A percentile compares a stretch with the other conserved stretches of the same genome.
phyloP scores from a whole-genome alignment of 2,797 vertebrate genomes.

The Urosaurus nigricauda region DNA sequence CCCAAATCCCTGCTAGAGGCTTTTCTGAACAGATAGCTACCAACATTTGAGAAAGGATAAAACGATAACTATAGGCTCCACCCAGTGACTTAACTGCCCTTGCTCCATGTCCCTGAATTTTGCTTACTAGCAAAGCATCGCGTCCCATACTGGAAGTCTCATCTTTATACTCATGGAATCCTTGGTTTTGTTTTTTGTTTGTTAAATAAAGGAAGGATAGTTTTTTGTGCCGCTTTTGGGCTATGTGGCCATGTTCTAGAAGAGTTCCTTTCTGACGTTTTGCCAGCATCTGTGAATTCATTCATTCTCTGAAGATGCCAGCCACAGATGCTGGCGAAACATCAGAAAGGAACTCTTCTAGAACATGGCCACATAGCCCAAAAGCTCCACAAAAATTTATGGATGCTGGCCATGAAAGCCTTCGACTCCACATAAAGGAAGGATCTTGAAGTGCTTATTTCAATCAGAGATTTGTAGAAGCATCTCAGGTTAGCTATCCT shows the following conservation, averaged over 20 bases:
- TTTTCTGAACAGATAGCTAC: background rate
- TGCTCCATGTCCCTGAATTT: background rate
- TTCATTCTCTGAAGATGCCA: too few relatives aligned
- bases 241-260: too few relatives aligned
- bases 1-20: background rate
- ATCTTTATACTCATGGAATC: background rate
- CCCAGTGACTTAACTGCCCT: background rate
- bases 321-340: too few relatives aligned
- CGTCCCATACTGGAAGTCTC: background rate
- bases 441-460: background rate
- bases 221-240: too few relatives aligned
- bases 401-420: too few relatives aligned
- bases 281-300: too few relatives aligned
- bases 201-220: background rate
- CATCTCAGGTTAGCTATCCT: background rate
- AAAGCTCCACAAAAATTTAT: too few relatives aligned
- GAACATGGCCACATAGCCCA: too few relatives aligned
- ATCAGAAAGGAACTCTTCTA: too few relatives aligned
- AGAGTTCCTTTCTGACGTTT: too few relatives aligned
- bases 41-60: constrained; percentile 14
- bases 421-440: too few relatives aligned
- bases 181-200: background rate
- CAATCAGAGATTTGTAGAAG: background rate
- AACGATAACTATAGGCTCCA: background rate
- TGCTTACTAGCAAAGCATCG: background rate